Evolutionary conservation across 2,797 vertebrate species (phyloP).

Genomic region (Parambassis ranga): DNA sequence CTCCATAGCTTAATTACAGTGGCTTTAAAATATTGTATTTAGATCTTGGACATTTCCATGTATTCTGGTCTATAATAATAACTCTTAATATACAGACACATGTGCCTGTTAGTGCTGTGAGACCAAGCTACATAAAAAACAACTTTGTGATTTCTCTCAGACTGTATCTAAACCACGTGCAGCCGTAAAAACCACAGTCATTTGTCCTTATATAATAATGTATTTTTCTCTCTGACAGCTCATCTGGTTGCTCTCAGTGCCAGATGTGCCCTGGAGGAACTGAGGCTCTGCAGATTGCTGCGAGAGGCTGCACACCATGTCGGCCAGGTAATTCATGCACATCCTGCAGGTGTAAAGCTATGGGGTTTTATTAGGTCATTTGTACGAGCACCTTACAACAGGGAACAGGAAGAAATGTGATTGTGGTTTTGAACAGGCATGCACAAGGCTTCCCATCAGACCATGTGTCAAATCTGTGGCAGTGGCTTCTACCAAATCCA

Average conservation of each 20-base stretch:
- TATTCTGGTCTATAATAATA: too few species aligned
- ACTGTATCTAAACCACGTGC: too few species aligned
- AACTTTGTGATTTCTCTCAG: background rate
- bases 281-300: conserved; percentile 76
- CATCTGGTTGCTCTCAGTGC: conserved; percentile 78
- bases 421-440: conserved; percentile 77
- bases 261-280: conserved; percentile 79
- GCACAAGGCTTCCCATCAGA: conserved; percentile 80
- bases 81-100: too few species aligned
- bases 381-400: background rate
- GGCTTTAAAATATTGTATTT: background rate
- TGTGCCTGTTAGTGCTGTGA: background rate
- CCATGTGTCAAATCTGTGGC: conserved; percentile 81
- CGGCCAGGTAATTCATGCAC: conserved; percentile 78
- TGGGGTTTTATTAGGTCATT: background rate
- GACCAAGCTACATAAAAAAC: background rate
- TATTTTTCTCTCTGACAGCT: conserved; percentile 63
- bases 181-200: background rate
- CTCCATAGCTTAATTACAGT: background rate
- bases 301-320: conserved; percentile 79
- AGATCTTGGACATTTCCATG: background rate
- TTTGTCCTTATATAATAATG: background rate
- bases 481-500: conserved; percentile 84
- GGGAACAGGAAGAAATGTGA: background rate
- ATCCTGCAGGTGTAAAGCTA: background rate